These are phyloP conservation scores for Coregonus sp. DNA, from an alignment of 2,797 vertebrate species.

Conservation along the genomic window DNA sequence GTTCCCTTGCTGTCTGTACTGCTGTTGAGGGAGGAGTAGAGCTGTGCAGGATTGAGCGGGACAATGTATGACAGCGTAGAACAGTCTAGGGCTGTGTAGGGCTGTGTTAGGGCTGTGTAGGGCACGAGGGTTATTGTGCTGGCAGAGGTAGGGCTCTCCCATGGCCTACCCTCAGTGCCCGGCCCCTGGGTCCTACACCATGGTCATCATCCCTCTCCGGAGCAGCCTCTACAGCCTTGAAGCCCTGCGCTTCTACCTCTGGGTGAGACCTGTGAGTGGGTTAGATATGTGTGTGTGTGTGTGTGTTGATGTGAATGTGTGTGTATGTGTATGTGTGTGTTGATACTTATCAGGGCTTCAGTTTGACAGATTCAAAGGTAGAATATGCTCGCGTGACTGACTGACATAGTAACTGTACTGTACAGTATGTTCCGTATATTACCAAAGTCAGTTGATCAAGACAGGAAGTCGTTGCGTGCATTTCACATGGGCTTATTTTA, in stretches of 20 bases:
- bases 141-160: conserved; percentile 39
- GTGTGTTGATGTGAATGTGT: conserved; percentile 3
- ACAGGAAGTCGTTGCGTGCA: too few species aligned
- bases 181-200: conserved; percentile 71
- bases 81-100: conserved; percentile 50
- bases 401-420: neutral
- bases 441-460: neutral
- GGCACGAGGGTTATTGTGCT: conserved; percentile 12
- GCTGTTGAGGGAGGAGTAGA: too few species aligned
- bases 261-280: conserved; percentile 55
- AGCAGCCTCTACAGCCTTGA: conserved; percentile 76
- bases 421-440: neutral
- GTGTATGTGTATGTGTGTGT: conserved; percentile 1
- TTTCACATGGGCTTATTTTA: too few species aligned
- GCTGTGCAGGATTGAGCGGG: neutral
- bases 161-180: conserved; percentile 70
- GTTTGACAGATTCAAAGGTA: neutral
- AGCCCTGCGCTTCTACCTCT: conserved; percentile 78
- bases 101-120: conserved; percentile 9
- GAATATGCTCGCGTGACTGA: neutral
- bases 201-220: conserved; percentile 80
- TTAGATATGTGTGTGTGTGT: neutral
- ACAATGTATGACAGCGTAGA: neutral
- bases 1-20: neutral
- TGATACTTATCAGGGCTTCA: neutral